phyloP scores from a whole-genome alignment of 2,888 invertebrate genomes.

The Plagodis pulveraria region DNA sequence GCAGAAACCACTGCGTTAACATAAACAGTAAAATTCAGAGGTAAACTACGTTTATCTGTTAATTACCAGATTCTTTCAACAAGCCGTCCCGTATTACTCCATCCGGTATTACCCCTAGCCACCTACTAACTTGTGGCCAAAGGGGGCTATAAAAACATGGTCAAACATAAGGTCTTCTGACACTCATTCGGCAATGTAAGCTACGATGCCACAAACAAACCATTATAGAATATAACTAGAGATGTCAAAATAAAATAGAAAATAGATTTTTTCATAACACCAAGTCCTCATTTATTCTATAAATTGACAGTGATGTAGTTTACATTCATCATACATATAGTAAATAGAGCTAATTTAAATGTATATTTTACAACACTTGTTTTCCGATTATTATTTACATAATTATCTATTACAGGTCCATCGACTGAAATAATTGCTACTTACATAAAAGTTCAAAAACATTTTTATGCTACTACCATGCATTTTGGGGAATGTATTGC shows the following conservation, averaged over 20 bases:
- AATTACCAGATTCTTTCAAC: too few relatives aligned
- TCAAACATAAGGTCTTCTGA: neutral
- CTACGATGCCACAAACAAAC: too few relatives aligned
- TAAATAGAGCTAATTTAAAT: constrained; percentile 15
- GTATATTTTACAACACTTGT: constrained; percentile 29
- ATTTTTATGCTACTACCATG: constrained; percentile 48
- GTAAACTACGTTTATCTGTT: too few relatives aligned
- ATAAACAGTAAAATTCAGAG: too few relatives aligned
- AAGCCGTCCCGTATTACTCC: too few relatives aligned
- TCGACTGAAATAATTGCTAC: constrained; percentile 15
- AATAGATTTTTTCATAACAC: constrained; percentile 11
- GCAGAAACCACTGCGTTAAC: too few relatives aligned
- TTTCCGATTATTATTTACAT: constrained; percentile 30
- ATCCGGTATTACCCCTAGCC: too few relatives aligned
- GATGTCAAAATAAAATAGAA: neutral
- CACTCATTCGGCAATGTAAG: neutral
- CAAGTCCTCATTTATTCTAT: constrained; percentile 29
- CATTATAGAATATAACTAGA: neutral
- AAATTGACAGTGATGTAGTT: constrained; percentile 30
- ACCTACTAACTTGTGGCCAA: too few relatives aligned
- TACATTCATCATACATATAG: constrained; percentile 10
- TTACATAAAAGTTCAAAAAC: constrained; percentile 34
- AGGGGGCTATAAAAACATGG: too few relatives aligned
- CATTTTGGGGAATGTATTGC: constrained; percentile 72
- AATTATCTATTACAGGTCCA: constrained; percentile 20